Percentiles rank a stretch among this genome's conserved stretches.
Conservation (phyloP, 1,140 invertebrate species). For the Nasonia vitripennis region DNA sequence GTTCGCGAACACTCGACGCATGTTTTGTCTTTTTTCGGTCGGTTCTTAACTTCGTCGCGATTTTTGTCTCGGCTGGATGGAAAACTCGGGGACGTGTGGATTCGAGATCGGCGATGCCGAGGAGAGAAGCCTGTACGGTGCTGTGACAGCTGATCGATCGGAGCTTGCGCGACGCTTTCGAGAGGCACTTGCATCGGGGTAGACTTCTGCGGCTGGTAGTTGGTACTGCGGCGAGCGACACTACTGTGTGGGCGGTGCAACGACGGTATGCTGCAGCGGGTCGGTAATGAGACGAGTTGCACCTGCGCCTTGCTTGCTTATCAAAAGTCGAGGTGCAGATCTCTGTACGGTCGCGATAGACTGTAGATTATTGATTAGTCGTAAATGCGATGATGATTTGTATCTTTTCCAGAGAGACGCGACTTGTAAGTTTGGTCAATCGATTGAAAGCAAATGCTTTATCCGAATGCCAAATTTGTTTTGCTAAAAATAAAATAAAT, state of each 20-base stretch:
- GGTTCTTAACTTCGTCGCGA: not conserved
- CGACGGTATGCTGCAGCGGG: not conserved
- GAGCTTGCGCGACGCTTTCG: constrained; percentile 53
- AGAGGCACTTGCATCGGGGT: not conserved
- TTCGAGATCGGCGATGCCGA: not conserved
- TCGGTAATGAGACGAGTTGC: constrained; percentile 7
- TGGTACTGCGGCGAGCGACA: not conserved
- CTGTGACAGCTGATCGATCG: constrained; percentile 54
- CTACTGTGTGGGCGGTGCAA: not conserved
- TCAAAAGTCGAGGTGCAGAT: not conserved
- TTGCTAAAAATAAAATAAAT: too few relatives aligned
- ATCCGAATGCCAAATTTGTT: too few relatives aligned
- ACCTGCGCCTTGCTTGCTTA: not conserved
- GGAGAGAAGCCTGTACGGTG: not conserved
- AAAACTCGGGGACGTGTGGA: not conserved
- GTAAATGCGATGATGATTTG: too few relatives aligned
- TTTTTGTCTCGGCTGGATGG: not conserved
- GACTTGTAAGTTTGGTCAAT: too few relatives aligned
- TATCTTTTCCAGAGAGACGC: too few relatives aligned
- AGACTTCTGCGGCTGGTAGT: not conserved
- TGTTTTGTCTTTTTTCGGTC: not conserved
- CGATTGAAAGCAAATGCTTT: too few relatives aligned
- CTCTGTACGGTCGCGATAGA: not conserved
- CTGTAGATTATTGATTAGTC: not conserved
- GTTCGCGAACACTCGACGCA: not conserved